These are phyloP conservation scores for Drosophila malerkotliana DNA, from an alignment of 1,140 invertebrate species.

Conservation along the genomic window DNA sequence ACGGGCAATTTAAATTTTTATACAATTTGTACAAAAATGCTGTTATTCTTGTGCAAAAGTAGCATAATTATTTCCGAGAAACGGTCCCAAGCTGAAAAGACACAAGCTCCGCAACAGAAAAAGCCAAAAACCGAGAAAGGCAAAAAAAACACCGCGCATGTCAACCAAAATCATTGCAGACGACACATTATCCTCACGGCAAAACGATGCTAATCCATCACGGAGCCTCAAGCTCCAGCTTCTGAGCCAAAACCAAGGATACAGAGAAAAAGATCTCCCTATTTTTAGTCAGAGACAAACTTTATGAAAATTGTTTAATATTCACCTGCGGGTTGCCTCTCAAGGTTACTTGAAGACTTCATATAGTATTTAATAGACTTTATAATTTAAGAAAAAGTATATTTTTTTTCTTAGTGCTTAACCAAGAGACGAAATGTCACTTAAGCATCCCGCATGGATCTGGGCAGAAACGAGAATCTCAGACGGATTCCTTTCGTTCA, in stretches of 20 bases:
- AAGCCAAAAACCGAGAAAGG: conserved; percentile 9
- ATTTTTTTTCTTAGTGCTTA: conserved; percentile 2
- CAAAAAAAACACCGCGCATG: conserved; percentile 51
- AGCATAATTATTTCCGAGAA: conserved; percentile 83
- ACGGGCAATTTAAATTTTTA: conserved; percentile 81
- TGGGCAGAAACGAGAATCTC: conserved; percentile 3
- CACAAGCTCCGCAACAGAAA: neutral
- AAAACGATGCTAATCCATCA: conserved; percentile 83
- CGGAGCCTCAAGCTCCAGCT: conserved; percentile 39
- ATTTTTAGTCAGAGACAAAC: neutral
- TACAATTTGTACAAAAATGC: conserved; percentile 83
- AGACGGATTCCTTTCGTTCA: conserved; percentile 34
- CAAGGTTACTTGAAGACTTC: too few species aligned
- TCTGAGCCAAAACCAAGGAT: conserved; percentile 22
- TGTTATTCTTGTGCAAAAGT: conserved; percentile 79
- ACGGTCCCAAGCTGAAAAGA: conserved; percentile 15
- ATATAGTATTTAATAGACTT: too few species aligned
- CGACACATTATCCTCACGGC: conserved; percentile 78
- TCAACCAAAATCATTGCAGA: conserved; percentile 81
- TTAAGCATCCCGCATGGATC: conserved; percentile 66
- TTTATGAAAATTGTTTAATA: too few species aligned
- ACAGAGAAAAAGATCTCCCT: conserved; percentile 1
- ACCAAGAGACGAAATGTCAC: conserved; percentile 70
- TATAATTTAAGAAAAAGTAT: neutral
- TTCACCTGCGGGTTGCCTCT: too few species aligned